These are phyloP conservation scores for Opisthocomus hoazin DNA, from an alignment of 2,113 vertebrate species.

Conservation along the genomic window DNA sequence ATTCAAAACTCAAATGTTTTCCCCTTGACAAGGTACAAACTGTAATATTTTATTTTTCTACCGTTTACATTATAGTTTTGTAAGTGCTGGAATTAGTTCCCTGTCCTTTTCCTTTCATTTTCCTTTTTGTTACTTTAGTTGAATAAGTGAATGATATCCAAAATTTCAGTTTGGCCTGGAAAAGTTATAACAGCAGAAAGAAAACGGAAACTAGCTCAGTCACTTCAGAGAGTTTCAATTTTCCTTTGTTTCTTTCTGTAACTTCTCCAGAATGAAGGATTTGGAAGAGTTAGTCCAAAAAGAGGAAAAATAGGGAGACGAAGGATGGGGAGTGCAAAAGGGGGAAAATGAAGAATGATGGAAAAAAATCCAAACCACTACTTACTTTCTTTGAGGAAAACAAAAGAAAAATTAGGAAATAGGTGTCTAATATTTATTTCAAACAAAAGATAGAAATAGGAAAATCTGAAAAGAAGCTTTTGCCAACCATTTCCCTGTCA, in stretches of 20 bases:
- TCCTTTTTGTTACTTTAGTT: not conserved
- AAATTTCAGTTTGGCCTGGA: slow-evolving; percentile 46
- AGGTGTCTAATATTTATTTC: not conserved
- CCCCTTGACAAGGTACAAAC: not conserved
- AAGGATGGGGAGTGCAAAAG: not conserved
- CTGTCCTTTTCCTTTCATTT: not conserved
- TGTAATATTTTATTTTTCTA: not conserved
- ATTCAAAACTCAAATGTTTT: not conserved
- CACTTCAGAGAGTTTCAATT: slow-evolving; percentile 35
- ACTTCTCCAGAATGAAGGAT: slow-evolving; percentile 16
- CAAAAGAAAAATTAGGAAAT: not conserved
- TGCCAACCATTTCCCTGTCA: slow-evolving; percentile 31
- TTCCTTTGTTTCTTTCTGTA: slow-evolving; percentile 20
- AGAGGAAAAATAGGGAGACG: not conserved
- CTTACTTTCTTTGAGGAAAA: not conserved
- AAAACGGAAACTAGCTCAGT: slow-evolving; percentile 40
- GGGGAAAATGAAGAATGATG: not conserved
- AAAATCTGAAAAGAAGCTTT: not conserved
- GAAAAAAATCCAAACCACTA: not conserved
- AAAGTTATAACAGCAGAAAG: not conserved
- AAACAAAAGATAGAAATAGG: not conserved
- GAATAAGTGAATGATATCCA: slow-evolving; percentile 21
- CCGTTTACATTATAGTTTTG: not conserved
- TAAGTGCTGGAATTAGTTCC: not conserved
- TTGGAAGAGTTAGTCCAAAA: not conserved